phyloP scores from a whole-genome alignment of 1,140 invertebrate species.

The Galleria mellonella region DNA sequence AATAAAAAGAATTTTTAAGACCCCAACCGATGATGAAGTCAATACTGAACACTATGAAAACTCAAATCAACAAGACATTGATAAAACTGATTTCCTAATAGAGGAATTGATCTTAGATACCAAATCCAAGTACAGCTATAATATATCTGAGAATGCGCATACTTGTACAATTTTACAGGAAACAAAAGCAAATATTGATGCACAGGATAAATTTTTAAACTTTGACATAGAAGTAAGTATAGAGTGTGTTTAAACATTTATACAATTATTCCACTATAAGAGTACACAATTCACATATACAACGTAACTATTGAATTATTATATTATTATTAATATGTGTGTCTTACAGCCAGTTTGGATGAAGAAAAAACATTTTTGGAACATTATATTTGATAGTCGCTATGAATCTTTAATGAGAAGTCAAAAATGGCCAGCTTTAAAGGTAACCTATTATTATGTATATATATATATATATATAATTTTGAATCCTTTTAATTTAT shows the following conservation, averaged over 20 bases:
- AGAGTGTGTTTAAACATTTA: too few species aligned
- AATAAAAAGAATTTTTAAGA: conserved; percentile 23
- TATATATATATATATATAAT: too few species aligned
- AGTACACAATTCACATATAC: too few species aligned
- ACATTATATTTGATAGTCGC: conserved; percentile 44
- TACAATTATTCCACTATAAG: too few species aligned
- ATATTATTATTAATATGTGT: not conserved
- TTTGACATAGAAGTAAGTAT: conserved; percentile 50
- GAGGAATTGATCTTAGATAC: conserved; percentile 16
- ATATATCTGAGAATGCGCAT: conserved; percentile 14
- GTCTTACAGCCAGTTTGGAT: conserved; percentile 43
- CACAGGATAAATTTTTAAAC: conserved; percentile 33
- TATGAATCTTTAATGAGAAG: conserved; percentile 57
- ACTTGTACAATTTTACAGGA: conserved; percentile 26
- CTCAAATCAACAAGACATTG: not conserved
- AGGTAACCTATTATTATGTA: too few species aligned
- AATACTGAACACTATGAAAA: not conserved
- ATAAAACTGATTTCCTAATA: conserved; percentile 37
- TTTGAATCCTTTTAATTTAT: too few species aligned
- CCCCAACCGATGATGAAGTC: not conserved
- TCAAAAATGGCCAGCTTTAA: conserved; percentile 49
- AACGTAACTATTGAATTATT: not conserved
- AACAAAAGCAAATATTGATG: conserved; percentile 38
- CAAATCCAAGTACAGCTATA: conserved; percentile 21
- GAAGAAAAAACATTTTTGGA: conserved; percentile 40